Percentiles rank a stretch among this genome's conserved stretches.
Evolutionary conservation across 2,113 vertebrate genomes (phyloP).

Genomic region (Scopus umbretta): DNA sequence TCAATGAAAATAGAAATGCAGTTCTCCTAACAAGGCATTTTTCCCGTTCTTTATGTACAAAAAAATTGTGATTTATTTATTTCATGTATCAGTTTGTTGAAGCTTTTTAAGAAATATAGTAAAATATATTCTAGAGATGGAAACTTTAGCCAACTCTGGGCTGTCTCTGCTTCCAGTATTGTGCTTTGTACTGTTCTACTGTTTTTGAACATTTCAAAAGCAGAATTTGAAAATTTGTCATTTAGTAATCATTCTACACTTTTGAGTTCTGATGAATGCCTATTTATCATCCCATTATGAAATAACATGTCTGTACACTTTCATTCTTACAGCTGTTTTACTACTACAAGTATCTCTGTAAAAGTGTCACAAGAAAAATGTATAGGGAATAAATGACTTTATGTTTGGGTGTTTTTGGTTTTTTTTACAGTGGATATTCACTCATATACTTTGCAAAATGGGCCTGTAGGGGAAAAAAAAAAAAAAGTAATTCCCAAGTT

Average conservation of each 20-base stretch:
- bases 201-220: background rate
- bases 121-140: background rate
- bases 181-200: background rate
- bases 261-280: background rate
- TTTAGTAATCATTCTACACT: background rate
- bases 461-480: background rate
- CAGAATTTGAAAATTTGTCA: background rate
- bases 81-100: background rate
- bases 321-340: conserved; percentile 7
- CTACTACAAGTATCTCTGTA: background rate
- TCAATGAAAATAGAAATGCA: background rate
- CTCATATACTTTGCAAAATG: background rate
- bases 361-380: conserved; percentile 1
- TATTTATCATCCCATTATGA: conserved; percentile 22
- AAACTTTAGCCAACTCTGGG: background rate
- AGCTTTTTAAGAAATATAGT: background rate
- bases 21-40: background rate
- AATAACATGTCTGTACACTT: background rate
- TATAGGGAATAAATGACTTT: background rate
- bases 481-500: background rate
- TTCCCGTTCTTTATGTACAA: background rate
- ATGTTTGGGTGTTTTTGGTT: too few relatives aligned
- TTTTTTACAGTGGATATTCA: background rate
- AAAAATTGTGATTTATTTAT: background rate
- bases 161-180: background rate